Evolutionary conservation across 2,113 vertebrate genomes (phyloP).

Genomic region (Varanus salvator): DNA sequence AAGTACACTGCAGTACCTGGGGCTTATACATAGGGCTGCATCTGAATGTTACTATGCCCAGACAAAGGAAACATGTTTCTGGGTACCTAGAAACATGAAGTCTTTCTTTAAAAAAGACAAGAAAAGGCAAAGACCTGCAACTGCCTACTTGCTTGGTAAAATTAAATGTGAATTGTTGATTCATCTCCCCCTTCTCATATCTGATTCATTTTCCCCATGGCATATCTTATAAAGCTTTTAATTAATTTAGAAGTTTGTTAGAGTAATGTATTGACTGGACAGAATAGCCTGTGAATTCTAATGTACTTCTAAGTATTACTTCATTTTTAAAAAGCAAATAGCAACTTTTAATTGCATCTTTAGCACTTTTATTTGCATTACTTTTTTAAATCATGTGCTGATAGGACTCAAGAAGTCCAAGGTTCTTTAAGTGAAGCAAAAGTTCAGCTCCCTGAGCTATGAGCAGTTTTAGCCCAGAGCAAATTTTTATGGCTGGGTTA

Average conservation of each 20-base stretch:
- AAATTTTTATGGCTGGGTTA: constrained; percentile 80
- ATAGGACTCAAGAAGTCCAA: constrained; percentile 57
- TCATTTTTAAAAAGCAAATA: constrained; percentile 25
- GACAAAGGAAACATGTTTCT: background rate
- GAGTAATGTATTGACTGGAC: background rate
- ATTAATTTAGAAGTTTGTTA: background rate
- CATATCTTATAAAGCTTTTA: background rate
- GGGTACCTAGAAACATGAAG: background rate
- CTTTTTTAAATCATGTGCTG: constrained; percentile 45
- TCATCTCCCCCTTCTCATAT: background rate
- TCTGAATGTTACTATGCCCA: background rate
- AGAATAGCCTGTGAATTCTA: background rate
- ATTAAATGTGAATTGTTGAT: background rate
- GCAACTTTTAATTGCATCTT: constrained; percentile 11
- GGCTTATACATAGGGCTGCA: too few relatives aligned
- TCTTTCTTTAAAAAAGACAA: background rate
- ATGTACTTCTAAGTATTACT: background rate
- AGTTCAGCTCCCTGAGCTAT: constrained; percentile 74
- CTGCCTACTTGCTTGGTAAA: constrained; percentile 31
- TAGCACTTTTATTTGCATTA: background rate
- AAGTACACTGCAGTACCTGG: background rate
- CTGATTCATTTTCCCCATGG: background rate
- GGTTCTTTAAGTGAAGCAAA: constrained; percentile 62
- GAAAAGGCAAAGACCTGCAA: background rate
- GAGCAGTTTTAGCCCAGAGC: constrained; percentile 80